Conservation (phyloP, 2,888 invertebrate species). For the Oligia fasciuncula region DNA sequence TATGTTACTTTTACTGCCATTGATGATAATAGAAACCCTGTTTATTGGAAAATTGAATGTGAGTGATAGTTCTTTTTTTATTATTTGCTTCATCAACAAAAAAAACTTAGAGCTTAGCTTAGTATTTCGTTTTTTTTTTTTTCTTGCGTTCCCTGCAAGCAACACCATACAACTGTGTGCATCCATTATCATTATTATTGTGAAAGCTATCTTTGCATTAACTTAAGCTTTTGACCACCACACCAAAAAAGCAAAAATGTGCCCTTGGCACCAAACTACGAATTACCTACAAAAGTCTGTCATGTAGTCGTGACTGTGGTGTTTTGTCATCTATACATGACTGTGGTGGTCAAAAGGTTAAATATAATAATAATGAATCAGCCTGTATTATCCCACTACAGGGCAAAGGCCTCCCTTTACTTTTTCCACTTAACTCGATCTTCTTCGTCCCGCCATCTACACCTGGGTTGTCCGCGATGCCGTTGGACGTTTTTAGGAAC, state of each 20-base stretch:
- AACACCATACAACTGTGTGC: not conserved
- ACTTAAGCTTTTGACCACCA: not conserved
- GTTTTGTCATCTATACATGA: too few species aligned
- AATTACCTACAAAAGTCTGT: too few species aligned
- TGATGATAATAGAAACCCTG: slow-evolving; percentile 49
- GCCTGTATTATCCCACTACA: not conserved
- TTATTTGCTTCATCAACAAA: not conserved
- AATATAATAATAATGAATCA: not conserved
- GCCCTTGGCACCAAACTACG: too few species aligned
- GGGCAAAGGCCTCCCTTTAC: not conserved
- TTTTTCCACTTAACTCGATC: not conserved
- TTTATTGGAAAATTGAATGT: slow-evolving; percentile 78
- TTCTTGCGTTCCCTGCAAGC: not conserved
- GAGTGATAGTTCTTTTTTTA: slow-evolving; percentile 56
- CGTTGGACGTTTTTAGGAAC: too few species aligned
- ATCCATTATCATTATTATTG: slow-evolving; percentile 4
- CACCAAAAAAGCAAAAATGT: too few species aligned
- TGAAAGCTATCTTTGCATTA: not conserved
- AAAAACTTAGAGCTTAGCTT: too few species aligned
- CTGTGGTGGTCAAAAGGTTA: not conserved
- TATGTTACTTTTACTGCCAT: slow-evolving; percentile 71
- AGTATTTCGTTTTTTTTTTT: too few species aligned
- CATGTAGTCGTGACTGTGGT: too few species aligned
- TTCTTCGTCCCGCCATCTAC: too few species aligned
- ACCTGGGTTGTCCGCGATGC: too few species aligned